A percentile compares a stretch with the other conserved stretches of the same genome.
Conservation (phyloP, 2,797 vertebrate species). For the Cirrhinus molitorella region DNA sequence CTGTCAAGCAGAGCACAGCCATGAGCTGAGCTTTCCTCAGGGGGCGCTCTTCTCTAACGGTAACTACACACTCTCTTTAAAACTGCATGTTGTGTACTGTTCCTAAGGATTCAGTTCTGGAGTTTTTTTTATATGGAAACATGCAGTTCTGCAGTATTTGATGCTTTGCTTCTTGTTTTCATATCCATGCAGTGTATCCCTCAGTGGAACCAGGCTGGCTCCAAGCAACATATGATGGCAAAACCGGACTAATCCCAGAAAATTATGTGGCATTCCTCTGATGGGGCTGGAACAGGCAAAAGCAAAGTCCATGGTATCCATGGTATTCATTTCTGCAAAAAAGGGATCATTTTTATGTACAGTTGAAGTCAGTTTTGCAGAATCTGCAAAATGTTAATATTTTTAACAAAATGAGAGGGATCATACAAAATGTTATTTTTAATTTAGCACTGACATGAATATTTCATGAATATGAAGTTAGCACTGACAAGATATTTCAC, state of each 20-base stretch:
- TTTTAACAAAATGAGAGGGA: no score
- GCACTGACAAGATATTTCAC: no score
- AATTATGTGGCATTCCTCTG: slow-evolving; percentile 95
- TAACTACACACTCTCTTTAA: slow-evolving; percentile 67
- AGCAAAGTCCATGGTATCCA: slow-evolving; percentile 67
- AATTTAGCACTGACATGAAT: no score
- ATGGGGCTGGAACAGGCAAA: slow-evolving; percentile 70
- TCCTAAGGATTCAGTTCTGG: not conserved
- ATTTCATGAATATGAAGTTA: no score
- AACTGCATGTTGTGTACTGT: not conserved
- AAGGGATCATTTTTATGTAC: slow-evolving; percentile 45
- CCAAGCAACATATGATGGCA: slow-evolving; percentile 95
- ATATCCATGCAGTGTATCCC: slow-evolving; percentile 84
- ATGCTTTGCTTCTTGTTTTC: slow-evolving; percentile 34
- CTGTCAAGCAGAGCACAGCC: slow-evolving; percentile 97
- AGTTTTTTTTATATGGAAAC: not conserved
- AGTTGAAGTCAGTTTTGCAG: no score
- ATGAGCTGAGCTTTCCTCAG: slow-evolving; percentile 97
- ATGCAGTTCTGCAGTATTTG: not conserved
- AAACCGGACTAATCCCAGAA: slow-evolving; percentile 95
- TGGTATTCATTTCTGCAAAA: slow-evolving; percentile 59
- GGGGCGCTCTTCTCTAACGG: slow-evolving; percentile 94
- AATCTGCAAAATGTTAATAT: no score
- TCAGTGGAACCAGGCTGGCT: slow-evolving; percentile 99
- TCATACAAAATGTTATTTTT: no score